Evolutionary conservation across 2,888 invertebrate genomes (phyloP), one percentile per base, ranked within the genome.

Genomic region (Pycnomerus fuliginosus): DNA sequence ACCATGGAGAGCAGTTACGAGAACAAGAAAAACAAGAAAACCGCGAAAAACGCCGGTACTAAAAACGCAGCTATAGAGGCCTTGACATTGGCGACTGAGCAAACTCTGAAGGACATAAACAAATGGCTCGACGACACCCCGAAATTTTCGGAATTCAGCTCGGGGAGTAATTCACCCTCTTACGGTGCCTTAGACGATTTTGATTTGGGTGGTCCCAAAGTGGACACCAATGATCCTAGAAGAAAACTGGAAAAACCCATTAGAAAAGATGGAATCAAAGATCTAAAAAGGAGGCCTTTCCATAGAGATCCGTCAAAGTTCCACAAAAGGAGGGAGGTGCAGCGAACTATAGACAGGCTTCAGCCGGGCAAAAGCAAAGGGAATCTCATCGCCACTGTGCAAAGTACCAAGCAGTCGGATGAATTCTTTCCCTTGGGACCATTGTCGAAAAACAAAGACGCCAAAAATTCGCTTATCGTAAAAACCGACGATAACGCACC

Each of bases 321-420:
- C 44, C 4, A 20, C 62, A 74, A 84, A 51, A 68, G 76, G 48
- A 75, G 85, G 48, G 89, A 90, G 71, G 77, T 87, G 46, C 87
- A 90, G 68, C 78, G 90, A 50, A 90, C 89, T 1, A 90, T 90
- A 55, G 90, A 90, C 54, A 77, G 90, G 40, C 71, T 90, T 34
- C 90, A 90, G 61, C 90, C 90, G 0, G 90, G 90, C 0, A 90
- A 91, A 71, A 85, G 90, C 62, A 91, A 91, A 75, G 90, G 90
- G 1, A 91, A 90, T 72, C 74, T 91, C 12, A 74, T 90, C 15
- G 82, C 86, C 23, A 89, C 85, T 64, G 76, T 82, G 14, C 76
- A 74, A 53, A 80, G 76, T 13, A 37, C 12, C 58, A 62, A 73
- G 1, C 80, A 80, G 65, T 58, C 73, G 10, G 84, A 85, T 55